Evolutionary conservation across 2,113 vertebrate genomes (phyloP), one percentile per base, ranked within the genome.

Genomic region (Thermophis baileyi): DNA sequence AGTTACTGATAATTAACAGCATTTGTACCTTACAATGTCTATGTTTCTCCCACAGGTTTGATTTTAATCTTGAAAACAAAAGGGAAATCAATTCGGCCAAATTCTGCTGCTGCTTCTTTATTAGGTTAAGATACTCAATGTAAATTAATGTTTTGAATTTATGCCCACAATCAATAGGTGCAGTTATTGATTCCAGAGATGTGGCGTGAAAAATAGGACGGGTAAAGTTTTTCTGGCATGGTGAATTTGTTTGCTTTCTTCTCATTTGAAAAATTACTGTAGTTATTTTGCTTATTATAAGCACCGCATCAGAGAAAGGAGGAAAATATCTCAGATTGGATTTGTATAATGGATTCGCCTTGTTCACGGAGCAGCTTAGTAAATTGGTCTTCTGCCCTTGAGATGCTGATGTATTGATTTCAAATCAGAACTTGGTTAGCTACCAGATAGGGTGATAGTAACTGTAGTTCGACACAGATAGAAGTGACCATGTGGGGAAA

Each of bases 131-230:
- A 91, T 95, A 91, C 88, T 97, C 95, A 87, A 93, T 97, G 96
- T 95, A 98, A 98, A 98, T 98, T 95, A 97, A 97, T 96, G 97
- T 96, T 97, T 97, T 96, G 95, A 97, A 96, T 97, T 96, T 95
- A 96, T 97, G 96, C 91, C 95, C 94, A 94, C 30, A 16, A 97
- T 98, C 97, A 95, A 97, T 97, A 96, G 95, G 90, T 95, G 93
- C 95, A 96, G 96, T 97, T 98, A 97, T 97, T 97, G 96, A 98
- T 96, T 97, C 92, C 88, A 93, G 92, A 54, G 86, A 87, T 30
- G 44, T 46, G 47, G 96, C 96, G 95, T 94, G 91, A 89, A 88
- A 95, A 97, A 96, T 94, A 44, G 95, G 96, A 95, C 91, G 94
- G 96, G 90, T 95, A 94, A 97, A 94, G 94, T 94, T 96, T 96